Evolutionary conservation across 2,113 vertebrate genomes (phyloP).

Genomic region (Campylorhamphus procurvoides): DNA sequence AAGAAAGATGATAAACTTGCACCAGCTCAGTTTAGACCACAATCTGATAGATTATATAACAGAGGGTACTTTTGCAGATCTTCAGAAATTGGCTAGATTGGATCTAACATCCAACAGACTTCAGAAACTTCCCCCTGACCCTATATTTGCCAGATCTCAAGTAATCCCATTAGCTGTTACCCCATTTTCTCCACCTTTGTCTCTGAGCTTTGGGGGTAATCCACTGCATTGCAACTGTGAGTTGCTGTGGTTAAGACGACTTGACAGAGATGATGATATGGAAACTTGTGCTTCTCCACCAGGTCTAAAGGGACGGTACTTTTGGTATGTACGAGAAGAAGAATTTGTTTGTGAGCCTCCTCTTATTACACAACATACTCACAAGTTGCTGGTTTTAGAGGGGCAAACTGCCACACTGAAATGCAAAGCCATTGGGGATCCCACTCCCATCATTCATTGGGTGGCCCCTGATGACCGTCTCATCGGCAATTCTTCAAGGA

Average conservation of each 20-base stretch:
- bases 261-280: slow-evolving; percentile 92
- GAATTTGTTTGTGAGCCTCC: slow-evolving; percentile 96
- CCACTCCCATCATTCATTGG: slow-evolving; percentile 93
- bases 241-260: slow-evolving; percentile 90
- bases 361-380: slow-evolving; percentile 94
- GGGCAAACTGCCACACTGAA: slow-evolving; percentile 93
- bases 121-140: slow-evolving; percentile 94
- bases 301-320: slow-evolving; percentile 91
- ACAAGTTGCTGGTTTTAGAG: slow-evolving; percentile 93
- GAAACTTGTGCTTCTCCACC: slow-evolving; percentile 96
- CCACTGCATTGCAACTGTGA: slow-evolving; percentile 97
- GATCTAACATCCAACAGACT: slow-evolving; percentile 96
- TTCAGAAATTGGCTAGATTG: slow-evolving; percentile 90
- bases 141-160: slow-evolving; percentile 93
- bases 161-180: slow-evolving; percentile 79
- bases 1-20: slow-evolving; percentile 93
- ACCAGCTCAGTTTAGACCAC: slow-evolving; percentile 96
- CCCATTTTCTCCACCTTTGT: slow-evolving; percentile 85
- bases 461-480: slow-evolving; percentile 91
- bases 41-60: slow-evolving; percentile 91
- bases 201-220: slow-evolving; percentile 94
- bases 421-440: slow-evolving; percentile 96
- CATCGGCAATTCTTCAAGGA: slow-evolving; percentile 91
- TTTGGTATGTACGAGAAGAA: slow-evolving; percentile 93
- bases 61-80: slow-evolving; percentile 92